These are phyloP conservation scores for Telenomus remus DNA, from an alignment of 1,140 invertebrate genomes.

Conservation along the genomic window DNA sequence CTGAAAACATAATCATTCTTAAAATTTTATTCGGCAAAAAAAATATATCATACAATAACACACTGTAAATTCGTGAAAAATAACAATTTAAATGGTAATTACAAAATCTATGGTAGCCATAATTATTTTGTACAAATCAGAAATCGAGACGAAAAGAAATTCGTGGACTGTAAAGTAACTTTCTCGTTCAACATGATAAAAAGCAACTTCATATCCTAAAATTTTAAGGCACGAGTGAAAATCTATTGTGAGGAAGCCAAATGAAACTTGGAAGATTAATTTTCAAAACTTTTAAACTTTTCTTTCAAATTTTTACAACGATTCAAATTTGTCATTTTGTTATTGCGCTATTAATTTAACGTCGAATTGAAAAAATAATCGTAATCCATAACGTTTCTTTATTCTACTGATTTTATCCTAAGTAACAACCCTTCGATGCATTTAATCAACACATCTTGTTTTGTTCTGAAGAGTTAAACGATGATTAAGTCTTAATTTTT, in stretches of 20 bases:
- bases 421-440: too few relatives aligned
- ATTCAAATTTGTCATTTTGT: too few relatives aligned
- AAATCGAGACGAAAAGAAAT: constrained; percentile 5
- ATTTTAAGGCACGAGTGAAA: constrained; percentile 53
- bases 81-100: constrained; percentile 52
- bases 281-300: not conserved
- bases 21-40: constrained; percentile 51
- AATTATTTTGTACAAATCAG: constrained; percentile 49
- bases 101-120: constrained; percentile 48
- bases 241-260: constrained; percentile 21
- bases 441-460: too few relatives aligned
- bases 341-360: too few relatives aligned
- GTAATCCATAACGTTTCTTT: too few relatives aligned
- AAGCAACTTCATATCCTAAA: constrained; percentile 3
- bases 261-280: constrained; percentile 24
- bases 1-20: constrained; percentile 12
- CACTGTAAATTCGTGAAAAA: constrained; percentile 55
- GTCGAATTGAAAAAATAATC: too few relatives aligned
- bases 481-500: too few relatives aligned
- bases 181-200: not conserved
- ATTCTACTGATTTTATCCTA: too few relatives aligned
- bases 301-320: not conserved
- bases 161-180: too few relatives aligned
- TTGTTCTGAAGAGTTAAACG: too few relatives aligned
- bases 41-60: constrained; percentile 58